Evolutionary conservation across 1,140 invertebrate genomes (phyloP).

Genomic region (Eumaeus atala): DNA sequence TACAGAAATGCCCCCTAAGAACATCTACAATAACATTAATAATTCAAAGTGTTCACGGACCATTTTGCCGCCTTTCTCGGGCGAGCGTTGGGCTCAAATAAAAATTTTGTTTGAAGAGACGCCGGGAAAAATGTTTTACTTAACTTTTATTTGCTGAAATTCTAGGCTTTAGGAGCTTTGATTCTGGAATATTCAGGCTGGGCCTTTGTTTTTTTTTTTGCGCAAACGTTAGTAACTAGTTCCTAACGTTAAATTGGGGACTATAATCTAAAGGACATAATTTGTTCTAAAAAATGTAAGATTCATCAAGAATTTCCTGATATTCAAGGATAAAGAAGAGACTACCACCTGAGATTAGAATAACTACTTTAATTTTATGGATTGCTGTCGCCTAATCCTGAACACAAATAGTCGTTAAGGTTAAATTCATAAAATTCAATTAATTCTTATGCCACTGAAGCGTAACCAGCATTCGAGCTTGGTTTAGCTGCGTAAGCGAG

Average conservation of each 20-base stretch:
- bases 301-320: no score
- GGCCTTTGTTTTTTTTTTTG: conserved; percentile 9
- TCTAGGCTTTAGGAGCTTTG: conserved; percentile 14
- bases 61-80: conserved; percentile 39
- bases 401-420: no score
- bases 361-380: no score
- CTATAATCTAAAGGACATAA: no score
- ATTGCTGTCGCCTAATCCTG: no score
- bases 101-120: conserved; percentile 49
- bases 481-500: no score
- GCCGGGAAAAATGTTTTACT: conserved; percentile 32
- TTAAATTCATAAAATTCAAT: no score
- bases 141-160: conserved; percentile 25
- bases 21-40: conserved; percentile 45
- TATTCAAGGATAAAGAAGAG: no score
- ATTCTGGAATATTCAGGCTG: conserved; percentile 6
- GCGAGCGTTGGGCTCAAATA: conserved; percentile 31
- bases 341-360: no score
- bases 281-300: no score
- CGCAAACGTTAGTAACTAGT: neutral
- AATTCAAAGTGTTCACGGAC: conserved; percentile 42
- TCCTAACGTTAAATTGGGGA: neutral
- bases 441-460: no score
- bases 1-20: conserved; percentile 39
- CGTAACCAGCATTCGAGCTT: no score